Evolutionary conservation across 2,888 invertebrate species (phyloP), one percentile per base, ranked within the genome.

Genomic region (Acanthosepion pharaonis): DNA sequence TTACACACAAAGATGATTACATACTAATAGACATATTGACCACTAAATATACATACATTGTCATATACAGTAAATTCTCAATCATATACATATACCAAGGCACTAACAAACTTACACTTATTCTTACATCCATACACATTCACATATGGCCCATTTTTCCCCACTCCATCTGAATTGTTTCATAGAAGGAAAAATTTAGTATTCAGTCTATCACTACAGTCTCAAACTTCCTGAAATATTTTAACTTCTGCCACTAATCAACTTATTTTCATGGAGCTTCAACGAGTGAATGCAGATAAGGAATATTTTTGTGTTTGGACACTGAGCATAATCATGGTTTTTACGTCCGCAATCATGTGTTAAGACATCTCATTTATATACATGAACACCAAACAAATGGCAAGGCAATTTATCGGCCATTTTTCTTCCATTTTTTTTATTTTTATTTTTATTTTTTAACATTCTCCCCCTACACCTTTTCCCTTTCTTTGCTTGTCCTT

Each of bases 291-390:
- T 78, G 64, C 64, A 78, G 64, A 78, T 78, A 78, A 78, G 64
- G 64, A 78, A 78, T 78, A 78, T 28, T 78, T 78, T n/a, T 78
- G 64, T 15, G 64, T 78, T 78, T 78, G 64, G 64, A 78, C 64
- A 78, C 64, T 78, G 64, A 78, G n/a, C 64, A 78, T 78, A 78
- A 78, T 28, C 64, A 78, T 78, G 28, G 64, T 78, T 78, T 78
- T 78, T n/a, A 78, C n/a, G 64, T n/a, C 15, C 64, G n/a, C 64
- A 78, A 78, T 78, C 64, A 78, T 78, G 28, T 78, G 28, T 28
- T 64, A 78, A 78, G 64, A n/a, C 64, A 78, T 78, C 64, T 78
- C 64, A 78, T 78, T 78, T 78, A n/a, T 78, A 78, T 78, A 78
- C 64, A 78, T 78, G 64, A 78, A 78, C n/a, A 78, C 64, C 64